Conservation (phyloP, 1,140 invertebrate species). For the Polyergus mexicanus region DNA sequence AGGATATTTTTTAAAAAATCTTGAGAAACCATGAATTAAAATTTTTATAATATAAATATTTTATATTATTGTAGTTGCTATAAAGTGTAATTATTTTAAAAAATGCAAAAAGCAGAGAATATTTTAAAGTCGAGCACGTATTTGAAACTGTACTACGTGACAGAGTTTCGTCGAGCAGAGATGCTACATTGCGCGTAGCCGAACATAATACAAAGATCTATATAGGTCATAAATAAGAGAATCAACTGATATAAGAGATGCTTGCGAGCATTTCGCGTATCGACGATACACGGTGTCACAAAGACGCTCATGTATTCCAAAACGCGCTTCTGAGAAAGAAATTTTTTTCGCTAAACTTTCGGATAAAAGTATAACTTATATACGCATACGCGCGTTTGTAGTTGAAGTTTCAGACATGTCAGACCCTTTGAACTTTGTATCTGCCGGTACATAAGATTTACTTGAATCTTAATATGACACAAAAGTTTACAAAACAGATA, state of each 20-base stretch:
- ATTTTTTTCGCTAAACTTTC: not conserved
- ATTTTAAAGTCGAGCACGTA: not conserved
- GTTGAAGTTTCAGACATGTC: constrained; percentile 24
- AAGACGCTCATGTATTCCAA: not conserved
- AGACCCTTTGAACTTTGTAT: not conserved
- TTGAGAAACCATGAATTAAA: no score
- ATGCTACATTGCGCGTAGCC: constrained; percentile 19
- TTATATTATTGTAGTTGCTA: not conserved
- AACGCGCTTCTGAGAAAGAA: not conserved
- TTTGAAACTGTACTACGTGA: not conserved
- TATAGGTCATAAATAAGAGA: constrained; percentile 41
- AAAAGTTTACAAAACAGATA: constrained; percentile 10
- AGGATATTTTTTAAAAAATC: no score
- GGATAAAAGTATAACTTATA: not conserved
- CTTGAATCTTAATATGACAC: not conserved
- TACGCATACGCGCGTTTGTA: not conserved
- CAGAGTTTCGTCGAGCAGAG: not conserved
- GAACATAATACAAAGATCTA: constrained; percentile 42
- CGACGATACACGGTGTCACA: constrained; percentile 3
- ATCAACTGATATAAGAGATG: constrained; percentile 43
- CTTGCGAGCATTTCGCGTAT: constrained; percentile 41
- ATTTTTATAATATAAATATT: not conserved
- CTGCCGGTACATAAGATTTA: constrained; percentile 17
- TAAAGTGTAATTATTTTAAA: no score
- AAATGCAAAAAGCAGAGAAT: no score